Base-by-base conservation (phyloP, 1,140 invertebrate species). In the Drosophila pandora region DNA sequence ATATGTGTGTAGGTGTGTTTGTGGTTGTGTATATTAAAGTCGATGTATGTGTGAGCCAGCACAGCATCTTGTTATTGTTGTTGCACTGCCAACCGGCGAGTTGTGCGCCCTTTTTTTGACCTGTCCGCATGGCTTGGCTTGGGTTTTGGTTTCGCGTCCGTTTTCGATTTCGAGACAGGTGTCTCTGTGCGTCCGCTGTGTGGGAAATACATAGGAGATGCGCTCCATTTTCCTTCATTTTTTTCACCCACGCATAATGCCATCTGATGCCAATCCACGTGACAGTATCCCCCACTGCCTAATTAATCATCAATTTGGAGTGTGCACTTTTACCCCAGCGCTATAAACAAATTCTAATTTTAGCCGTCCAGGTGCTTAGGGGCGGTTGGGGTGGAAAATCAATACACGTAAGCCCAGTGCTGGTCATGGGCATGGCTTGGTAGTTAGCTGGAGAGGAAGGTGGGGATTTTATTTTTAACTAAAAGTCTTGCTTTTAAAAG, bases 31-130 rank as follows among this genome's bases (percentile, higher is more conserved):
- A n/a, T 74, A 54, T 3, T 53, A 25, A 43, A 0, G 41, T 32
- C 30, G 60, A 57, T 85, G 47, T 69, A 32, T 47, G 55, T 60
- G 63, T 65, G 48, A 68, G 74, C 82, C 82, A 87, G 71, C 83
- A 73, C 72, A 87, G 82, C 82, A 76, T 74, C 71, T 74, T 61
- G 79, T 49, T 67, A 17, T 62, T 65, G 58, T 67, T 63, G 52
- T 57, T 53, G 56, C 43, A 47, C 25, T 34, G 28, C 59, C 59
- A 87, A 85, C 81, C 81, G 80, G 80, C 81, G 65, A 70, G 53
- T 80, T 87, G 70, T 70, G 82, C 81, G 81, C 81, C 78, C 79
- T 85, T 85, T 78, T 85, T 69, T 79, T 87, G 74, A 87, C 82
- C 82, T 81, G 82, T 81, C 59, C 54, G 71, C 54, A 68, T 76